Evolutionary conservation across 2,113 vertebrate species (phyloP), one percentile per base, ranked within the genome.

Genomic region (Leucopsar rothschildi): DNA sequence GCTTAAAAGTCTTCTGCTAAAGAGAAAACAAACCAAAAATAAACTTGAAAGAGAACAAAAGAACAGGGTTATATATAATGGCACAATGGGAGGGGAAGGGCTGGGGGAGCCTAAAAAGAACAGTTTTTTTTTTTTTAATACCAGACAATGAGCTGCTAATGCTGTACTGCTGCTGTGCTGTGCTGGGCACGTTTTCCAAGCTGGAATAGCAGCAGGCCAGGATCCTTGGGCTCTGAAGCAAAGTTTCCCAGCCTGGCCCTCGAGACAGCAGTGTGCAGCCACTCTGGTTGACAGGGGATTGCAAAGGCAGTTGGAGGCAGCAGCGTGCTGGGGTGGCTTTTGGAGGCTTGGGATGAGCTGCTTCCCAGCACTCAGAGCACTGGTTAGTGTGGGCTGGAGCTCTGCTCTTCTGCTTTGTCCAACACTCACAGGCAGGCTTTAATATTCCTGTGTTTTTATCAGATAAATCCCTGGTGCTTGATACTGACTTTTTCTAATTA

Each of bases 21-120:
- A 64, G 70, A 79, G 78, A 85, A 71, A 94, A 93, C 92, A 88
- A 77, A 35, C 66, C 45, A 66, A 94, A 93, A 95, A 88, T 93
- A 66, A 90, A 88, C 90, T 78, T 93, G 76, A 83, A 93, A 94
- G 64, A 84, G 75, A 93, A 39, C 28, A 59, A 59, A 92, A 88
- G 76, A 70, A 11, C 9, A 22, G 47, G 33, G 24, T 55, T 82
- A 31, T n/a, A 10, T 33, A 12, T 73, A 50, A 61, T 17, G 40
- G 70, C 40, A 60, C 35, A 40, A 21, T 4, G 16, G 0, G 5
- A 55, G 52, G 64, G 33, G 56, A 60, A 50, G 42, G 68, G 39
- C 42, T 55, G 57, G 9, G 53, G 22, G 4, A 55, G 28, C 31
- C 45, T 35, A 10, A 53, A 68, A 61, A 22, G 37, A 91, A 2